Conservation (phyloP, 1,140 invertebrate genomes). For the Cotesia chilonis region DNA sequence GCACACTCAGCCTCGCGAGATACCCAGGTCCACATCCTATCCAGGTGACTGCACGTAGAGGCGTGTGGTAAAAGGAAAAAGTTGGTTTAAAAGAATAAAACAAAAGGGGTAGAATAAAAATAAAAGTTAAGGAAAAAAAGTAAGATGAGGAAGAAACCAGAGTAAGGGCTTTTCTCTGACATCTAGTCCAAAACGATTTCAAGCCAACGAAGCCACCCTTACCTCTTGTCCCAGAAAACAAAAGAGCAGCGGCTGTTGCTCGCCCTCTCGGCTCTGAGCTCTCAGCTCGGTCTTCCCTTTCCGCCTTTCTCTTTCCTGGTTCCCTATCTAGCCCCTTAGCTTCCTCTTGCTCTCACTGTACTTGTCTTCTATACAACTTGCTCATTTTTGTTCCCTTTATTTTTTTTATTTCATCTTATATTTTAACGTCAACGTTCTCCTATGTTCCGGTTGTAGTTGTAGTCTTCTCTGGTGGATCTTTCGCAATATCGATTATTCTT, state of each 20-base stretch:
- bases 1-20: slow-evolving; percentile 13
- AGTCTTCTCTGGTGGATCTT: neutral
- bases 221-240: slow-evolving; percentile 52
- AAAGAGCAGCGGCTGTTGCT: slow-evolving; percentile 55
- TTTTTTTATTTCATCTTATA: neutral
- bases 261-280: slow-evolving; percentile 22
- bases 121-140: neutral
- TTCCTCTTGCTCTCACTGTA: neutral
- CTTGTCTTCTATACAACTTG: slow-evolving; percentile 1
- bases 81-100: neutral
- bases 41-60: slow-evolving; percentile 27
- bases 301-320: slow-evolving; percentile 6
- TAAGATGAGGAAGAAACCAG: slow-evolving; percentile 8
- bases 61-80: slow-evolving; percentile 11
- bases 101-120: neutral
- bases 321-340: neutral
- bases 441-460: slow-evolving; percentile 4
- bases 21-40: neutral
- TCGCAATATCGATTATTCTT: slow-evolving; percentile 29
- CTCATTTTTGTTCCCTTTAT: neutral
- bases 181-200: slow-evolving; percentile 43
- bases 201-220: slow-evolving; percentile 49
- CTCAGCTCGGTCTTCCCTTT: neutral
- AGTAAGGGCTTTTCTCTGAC: slow-evolving; percentile 32
- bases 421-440: slow-evolving; percentile 20